A percentile compares a stretch with the other conserved stretches of the same genome.
phyloP scores from a whole-genome alignment of 2,113 vertebrate genomes.

The Grus americana region DNA sequence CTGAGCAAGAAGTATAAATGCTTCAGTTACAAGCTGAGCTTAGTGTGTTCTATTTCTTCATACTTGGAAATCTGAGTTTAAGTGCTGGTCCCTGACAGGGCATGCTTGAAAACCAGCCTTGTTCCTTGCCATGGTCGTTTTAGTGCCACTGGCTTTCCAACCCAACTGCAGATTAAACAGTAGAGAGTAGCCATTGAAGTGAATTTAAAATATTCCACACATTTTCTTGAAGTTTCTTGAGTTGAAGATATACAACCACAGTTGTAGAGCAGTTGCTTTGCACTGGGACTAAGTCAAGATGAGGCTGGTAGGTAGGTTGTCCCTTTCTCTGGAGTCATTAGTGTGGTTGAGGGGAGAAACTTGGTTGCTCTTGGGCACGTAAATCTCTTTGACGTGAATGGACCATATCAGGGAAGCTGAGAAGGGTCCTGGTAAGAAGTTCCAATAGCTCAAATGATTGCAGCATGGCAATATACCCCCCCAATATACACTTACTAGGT shows the following conservation, averaged over 20 bases:
- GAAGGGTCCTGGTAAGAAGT: not conserved
- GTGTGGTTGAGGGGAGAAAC: not conserved
- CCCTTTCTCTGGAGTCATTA: not conserved
- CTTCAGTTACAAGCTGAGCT: not conserved
- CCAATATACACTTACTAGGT: too few relatives aligned
- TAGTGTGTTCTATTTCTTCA: not conserved
- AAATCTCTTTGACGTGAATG: not conserved
- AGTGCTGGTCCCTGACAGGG: not conserved
- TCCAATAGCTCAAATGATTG: too few relatives aligned
- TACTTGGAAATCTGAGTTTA: not conserved
- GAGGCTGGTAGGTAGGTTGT: not conserved
- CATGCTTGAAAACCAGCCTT: not conserved
- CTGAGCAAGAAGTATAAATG: not conserved
- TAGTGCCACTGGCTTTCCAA: not conserved
- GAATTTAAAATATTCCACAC: not conserved
- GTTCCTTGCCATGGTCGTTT: not conserved
- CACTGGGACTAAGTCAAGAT: not conserved
- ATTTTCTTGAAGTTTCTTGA: not conserved
- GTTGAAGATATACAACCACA: not conserved
- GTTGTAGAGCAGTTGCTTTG: not conserved
- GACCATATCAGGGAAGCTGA: not conserved
- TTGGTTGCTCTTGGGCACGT: not conserved
- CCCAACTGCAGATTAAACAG: not conserved
- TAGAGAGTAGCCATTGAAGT: not conserved
- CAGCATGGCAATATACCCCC: not conserved